phyloP scores from a whole-genome alignment of 2,797 vertebrate species.

The Sciurus vulgaris region DNA sequence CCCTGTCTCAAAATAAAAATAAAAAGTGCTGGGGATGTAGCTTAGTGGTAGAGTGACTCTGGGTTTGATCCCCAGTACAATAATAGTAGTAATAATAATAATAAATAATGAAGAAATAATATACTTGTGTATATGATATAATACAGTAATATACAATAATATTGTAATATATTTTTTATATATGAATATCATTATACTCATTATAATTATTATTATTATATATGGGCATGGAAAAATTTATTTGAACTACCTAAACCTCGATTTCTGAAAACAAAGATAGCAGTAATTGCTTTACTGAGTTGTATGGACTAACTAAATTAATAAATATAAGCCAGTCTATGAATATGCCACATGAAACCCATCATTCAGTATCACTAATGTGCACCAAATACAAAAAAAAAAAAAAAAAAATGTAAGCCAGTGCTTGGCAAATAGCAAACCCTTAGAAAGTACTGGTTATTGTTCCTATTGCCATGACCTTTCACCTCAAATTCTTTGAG shows the following conservation, averaged over 20 bases:
- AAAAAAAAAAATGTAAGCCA: not conserved
- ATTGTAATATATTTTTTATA: too few species aligned
- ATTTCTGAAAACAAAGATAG: not conserved
- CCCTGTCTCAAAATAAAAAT: not conserved
- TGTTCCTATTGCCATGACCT: not conserved
- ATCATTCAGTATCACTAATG: not conserved
- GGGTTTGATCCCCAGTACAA: too few species aligned
- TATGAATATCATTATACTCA: too few species aligned
- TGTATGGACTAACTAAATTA: not conserved
- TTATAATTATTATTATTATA: not conserved
- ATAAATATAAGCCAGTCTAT: not conserved
- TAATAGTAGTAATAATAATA: too few species aligned
- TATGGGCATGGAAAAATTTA: not conserved
- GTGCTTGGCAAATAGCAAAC: not conserved
- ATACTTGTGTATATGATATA: too few species aligned
- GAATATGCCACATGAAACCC: not conserved
- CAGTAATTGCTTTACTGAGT: not conserved
- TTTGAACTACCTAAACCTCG: not conserved
- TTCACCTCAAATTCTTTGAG: constrained; percentile 9
- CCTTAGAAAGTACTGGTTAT: not conserved
- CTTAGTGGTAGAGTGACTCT: too few species aligned
- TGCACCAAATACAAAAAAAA: not conserved
- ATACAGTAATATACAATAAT: too few species aligned
- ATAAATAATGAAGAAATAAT: too few species aligned
- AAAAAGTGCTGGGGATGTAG: not conserved